phyloP scores from a whole-genome alignment of 2,888 invertebrate genomes.

The Beris morrisii region DNA sequence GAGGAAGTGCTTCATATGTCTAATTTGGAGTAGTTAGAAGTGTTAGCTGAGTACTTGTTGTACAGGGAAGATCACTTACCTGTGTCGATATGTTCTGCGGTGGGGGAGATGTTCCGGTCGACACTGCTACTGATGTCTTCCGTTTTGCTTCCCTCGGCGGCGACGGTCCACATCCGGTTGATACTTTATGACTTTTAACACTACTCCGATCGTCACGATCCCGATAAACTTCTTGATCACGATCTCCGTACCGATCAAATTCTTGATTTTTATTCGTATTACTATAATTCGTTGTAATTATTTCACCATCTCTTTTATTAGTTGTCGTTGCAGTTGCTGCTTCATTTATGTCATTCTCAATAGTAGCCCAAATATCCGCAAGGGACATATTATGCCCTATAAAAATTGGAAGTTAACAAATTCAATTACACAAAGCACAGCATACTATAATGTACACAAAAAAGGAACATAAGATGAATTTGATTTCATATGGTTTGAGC shows the following conservation, averaged over 20 bases:
- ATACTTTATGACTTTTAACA: constrained; percentile 51
- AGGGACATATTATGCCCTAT: constrained; percentile 42
- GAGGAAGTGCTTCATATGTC: constrained; percentile 59
- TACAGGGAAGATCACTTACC: constrained; percentile 56
- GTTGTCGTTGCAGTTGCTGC: constrained; percentile 46
- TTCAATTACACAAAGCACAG: background rate
- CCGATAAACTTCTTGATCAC: background rate
- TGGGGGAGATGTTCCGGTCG: constrained; percentile 82
- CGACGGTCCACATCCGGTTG: constrained; percentile 67
- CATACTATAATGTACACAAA: background rate
- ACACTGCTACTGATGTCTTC: constrained; percentile 49
- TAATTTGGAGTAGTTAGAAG: background rate
- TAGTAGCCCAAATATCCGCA: constrained; percentile 54
- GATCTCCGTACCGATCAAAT: background rate
- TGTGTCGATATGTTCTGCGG: constrained; percentile 87
- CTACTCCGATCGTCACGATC: constrained; percentile 7
- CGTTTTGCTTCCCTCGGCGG: constrained; percentile 59
- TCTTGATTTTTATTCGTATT: background rate
- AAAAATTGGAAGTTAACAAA: constrained; percentile 10
- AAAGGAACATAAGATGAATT: background rate
- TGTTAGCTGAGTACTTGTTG: constrained; percentile 48
- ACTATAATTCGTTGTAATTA: constrained; percentile 6
- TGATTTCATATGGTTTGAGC: background rate
- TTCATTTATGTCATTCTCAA: constrained; percentile 54
- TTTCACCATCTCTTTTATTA: constrained; percentile 26